phyloP scores from a whole-genome alignment of 2,797 vertebrate species.

The Otolemur crassicaudatus region DNA sequence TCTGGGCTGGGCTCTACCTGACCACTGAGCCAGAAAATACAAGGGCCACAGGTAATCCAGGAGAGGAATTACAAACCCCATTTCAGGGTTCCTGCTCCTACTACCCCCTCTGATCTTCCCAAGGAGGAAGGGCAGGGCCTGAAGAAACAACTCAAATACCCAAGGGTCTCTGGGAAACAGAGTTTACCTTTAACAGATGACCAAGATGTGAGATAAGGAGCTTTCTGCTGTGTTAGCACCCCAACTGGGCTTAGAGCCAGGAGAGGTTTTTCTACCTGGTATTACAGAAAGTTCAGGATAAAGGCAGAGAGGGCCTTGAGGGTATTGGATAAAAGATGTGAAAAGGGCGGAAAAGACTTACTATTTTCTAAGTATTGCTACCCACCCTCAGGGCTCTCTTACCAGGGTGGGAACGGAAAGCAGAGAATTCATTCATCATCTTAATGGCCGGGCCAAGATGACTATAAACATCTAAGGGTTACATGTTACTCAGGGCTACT shows the following conservation, averaged over 20 bases:
- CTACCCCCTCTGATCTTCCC: not conserved
- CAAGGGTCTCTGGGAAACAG: not conserved
- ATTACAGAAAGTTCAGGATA: slow-evolving; percentile 47
- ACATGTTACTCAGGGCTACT: slow-evolving; percentile 51
- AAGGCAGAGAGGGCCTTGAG: slow-evolving; percentile 46
- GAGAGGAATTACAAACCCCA: not conserved
- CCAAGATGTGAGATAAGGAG: not conserved
- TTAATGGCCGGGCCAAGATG: slow-evolving; percentile 49
- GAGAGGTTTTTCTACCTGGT: slow-evolving; percentile 18
- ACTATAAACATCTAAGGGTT: slow-evolving; percentile 63
- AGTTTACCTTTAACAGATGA: accelerated
- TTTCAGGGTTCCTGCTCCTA: not conserved
- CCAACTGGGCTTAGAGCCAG: not conserved
- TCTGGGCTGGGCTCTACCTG: not conserved
- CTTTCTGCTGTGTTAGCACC: not conserved
- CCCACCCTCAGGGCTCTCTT: slow-evolving; percentile 65
- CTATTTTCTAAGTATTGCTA: slow-evolving; percentile 47
- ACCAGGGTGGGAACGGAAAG: slow-evolving; percentile 34
- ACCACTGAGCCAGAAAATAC: not conserved
- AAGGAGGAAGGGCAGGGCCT: not conserved
- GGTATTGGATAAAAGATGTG: slow-evolving; percentile 27
- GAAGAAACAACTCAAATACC: not conserved
- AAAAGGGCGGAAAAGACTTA: slow-evolving; percentile 55
- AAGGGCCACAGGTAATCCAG: not conserved
- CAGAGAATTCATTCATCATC: slow-evolving; percentile 75